Conservation (phyloP, 2,888 invertebrate species). For the Watsonalla cultraria region DNA sequence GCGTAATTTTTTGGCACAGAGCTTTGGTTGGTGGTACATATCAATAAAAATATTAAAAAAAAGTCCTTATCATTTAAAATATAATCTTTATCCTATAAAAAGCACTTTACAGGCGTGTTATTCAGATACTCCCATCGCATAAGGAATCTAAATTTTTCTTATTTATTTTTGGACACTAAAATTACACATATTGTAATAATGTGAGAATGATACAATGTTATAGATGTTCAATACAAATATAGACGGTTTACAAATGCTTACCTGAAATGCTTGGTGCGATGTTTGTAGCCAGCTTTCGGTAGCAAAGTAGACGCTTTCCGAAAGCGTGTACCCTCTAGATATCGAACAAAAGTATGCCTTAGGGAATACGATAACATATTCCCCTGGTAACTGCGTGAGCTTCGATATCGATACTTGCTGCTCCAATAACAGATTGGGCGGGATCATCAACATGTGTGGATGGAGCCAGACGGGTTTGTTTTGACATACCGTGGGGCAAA, state of each 20-base stretch:
- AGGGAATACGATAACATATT: conserved; percentile 94
- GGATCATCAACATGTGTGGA: conserved; percentile 95
- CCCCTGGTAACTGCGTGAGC: conserved; percentile 90
- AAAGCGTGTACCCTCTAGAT: conserved; percentile 91
- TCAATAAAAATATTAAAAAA: too few relatives aligned
- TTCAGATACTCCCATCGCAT: too few relatives aligned
- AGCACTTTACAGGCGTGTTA: too few relatives aligned
- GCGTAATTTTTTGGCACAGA: too few relatives aligned
- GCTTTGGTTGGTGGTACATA: too few relatives aligned
- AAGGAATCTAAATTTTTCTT: too few relatives aligned
- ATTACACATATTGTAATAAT: too few relatives aligned
- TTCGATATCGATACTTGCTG: conserved; percentile 88
- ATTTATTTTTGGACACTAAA: too few relatives aligned
- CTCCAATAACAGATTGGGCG: conserved; percentile 86
- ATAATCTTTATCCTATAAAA: too few relatives aligned
- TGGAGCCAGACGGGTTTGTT: conserved; percentile 93
- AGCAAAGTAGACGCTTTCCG: conserved; percentile 96
- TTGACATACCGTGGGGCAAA: conserved; percentile 90
- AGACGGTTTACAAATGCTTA: conserved; percentile 32
- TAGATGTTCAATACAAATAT: too few relatives aligned
- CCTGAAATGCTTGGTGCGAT: conserved; percentile 86
- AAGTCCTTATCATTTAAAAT: too few relatives aligned
- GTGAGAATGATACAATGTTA: too few relatives aligned
- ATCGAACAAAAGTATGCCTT: conserved; percentile 91
- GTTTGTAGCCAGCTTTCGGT: conserved; percentile 87